Conservation (phyloP, 2,888 invertebrate genomes). For the Monoplex corrugatus region DNA sequence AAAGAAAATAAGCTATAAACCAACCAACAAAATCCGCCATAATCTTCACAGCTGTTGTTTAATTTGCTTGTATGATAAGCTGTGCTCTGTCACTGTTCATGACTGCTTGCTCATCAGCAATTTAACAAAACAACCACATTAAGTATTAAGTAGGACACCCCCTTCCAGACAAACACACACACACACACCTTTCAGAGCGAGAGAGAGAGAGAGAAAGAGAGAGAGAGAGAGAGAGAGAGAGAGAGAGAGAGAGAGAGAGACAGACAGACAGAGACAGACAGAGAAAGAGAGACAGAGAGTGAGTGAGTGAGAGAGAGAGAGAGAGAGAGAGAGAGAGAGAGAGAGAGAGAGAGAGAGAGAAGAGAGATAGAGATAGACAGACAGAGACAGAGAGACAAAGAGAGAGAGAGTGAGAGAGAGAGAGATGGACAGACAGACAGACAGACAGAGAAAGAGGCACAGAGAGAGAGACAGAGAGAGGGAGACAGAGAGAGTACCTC, state of each 20-base stretch:
- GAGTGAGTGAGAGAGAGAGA: slow-evolving; percentile 1
- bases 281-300: neutral
- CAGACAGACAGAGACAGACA: neutral
- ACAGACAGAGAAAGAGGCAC: neutral
- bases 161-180: no score
- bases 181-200: no score
- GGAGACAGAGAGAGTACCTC: neutral
- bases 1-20: no score
- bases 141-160: no score
- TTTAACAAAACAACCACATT: no score
- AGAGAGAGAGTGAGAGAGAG: neutral
- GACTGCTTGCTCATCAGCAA: no score
- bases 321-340: neutral
- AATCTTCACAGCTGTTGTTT: no score
- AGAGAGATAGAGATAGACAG: neutral
- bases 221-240: slow-evolving; percentile 32
- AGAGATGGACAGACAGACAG: neutral
- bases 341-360: neutral
- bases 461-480: neutral
- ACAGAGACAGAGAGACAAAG: neutral
- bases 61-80: no score
- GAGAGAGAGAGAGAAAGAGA: neutral
- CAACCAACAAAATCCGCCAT: no score
- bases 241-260: slow-evolving; percentile 26
- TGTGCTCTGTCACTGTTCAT: no score